Percentiles rank a stretch among this genome's conserved stretches.
Conservation (phyloP, 1,140 invertebrate genomes). For the Phocides pigmalion region DNA sequence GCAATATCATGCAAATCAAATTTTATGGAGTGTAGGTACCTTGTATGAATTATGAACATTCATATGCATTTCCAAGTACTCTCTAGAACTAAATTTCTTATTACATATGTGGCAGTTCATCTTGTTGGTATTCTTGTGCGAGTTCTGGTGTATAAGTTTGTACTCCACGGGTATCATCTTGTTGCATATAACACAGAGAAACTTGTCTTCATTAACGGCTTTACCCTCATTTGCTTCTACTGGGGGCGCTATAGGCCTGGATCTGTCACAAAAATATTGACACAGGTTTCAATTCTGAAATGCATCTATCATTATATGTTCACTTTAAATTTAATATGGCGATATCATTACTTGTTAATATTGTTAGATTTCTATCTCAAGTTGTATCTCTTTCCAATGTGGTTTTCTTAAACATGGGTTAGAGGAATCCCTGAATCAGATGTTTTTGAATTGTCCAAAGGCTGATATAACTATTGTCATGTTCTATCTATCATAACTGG, state of each 20-base stretch:
- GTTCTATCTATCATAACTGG: too few relatives aligned
- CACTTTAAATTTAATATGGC: slow-evolving; percentile 79
- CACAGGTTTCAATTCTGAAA: background rate
- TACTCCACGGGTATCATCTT: slow-evolving; percentile 86
- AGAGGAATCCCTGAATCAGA: too few relatives aligned
- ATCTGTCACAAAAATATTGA: slow-evolving; percentile 38
- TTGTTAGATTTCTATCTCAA: too few relatives aligned
- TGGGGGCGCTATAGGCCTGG: slow-evolving; percentile 68
- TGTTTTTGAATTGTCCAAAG: too few relatives aligned
- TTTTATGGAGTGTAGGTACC: slow-evolving; percentile 45
- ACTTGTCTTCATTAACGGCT: slow-evolving; percentile 56
- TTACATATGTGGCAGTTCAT: slow-evolving; percentile 87
- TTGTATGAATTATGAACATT: slow-evolving; percentile 86
- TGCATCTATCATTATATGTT: too few relatives aligned
- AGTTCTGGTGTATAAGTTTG: slow-evolving; percentile 86
- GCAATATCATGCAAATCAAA: background rate
- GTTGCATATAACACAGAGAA: slow-evolving; percentile 80
- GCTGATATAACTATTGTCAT: too few relatives aligned
- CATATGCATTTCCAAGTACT: slow-evolving; percentile 88
- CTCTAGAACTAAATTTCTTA: slow-evolving; percentile 86
- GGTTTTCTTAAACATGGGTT: too few relatives aligned
- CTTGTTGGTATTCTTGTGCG: slow-evolving; percentile 83
- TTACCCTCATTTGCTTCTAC: slow-evolving; percentile 52
- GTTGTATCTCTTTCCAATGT: too few relatives aligned
- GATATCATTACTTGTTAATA: too few relatives aligned